Conservation (phyloP, 2,113 vertebrate genomes). For the Tupaia chinensis region DNA sequence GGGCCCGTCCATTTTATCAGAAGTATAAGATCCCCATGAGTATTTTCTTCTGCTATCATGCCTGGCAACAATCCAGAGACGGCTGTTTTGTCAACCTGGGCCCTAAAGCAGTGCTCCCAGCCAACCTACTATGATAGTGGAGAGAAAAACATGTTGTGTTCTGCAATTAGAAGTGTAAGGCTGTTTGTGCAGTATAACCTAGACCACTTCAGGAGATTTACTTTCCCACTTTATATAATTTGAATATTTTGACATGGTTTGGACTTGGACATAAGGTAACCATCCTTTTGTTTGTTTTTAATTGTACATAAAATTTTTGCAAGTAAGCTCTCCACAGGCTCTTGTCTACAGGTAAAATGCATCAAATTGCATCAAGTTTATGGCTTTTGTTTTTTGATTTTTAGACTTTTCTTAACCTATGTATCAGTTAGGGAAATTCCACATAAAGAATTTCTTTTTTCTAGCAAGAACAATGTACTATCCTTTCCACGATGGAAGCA, state of each 20-base stretch:
- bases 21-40: background rate
- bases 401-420: constrained; percentile 6
- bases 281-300: background rate
- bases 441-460: background rate
- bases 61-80: background rate
- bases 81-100: background rate
- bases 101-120: background rate
- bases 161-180: background rate
- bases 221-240: background rate
- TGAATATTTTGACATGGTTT: background rate
- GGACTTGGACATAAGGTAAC: background rate
- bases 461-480: constrained; percentile 35
- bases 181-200: background rate
- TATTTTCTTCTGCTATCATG: background rate
- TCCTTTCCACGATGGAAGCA: constrained; percentile 51
- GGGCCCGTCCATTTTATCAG: background rate
- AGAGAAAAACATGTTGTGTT: background rate
- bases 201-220: background rate
- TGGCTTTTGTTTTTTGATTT: background rate
- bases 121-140: background rate
- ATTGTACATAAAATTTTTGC: background rate
- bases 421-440: background rate
- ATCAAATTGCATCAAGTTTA: constrained; percentile 2
- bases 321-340: background rate
- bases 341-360: background rate